Percentiles rank a stretch among this genome's conserved stretches.
Evolutionary conservation across 2,113 vertebrate species (phyloP).

Genomic region (Mesitornis unicolor): DNA sequence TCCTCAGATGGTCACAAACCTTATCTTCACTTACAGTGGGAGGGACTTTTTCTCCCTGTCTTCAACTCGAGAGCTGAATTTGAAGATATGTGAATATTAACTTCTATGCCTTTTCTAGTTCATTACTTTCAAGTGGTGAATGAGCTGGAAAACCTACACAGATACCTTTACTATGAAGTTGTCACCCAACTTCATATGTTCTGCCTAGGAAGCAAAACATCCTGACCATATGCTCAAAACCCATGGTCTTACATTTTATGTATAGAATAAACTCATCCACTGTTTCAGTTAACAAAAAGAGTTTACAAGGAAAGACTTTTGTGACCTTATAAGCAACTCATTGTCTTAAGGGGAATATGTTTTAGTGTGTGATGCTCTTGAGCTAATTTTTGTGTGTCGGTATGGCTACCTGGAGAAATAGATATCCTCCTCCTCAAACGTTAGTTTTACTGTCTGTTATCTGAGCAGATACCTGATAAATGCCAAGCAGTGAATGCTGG

Average conservation of each 20-base stretch:
- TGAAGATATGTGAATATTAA: not conserved
- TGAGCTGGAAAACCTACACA: not conserved
- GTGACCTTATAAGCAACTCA: not conserved
- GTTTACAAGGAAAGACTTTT: not conserved
- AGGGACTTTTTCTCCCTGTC: too few species aligned
- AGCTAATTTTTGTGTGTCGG: not conserved
- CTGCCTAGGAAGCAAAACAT: not conserved
- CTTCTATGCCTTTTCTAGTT: not conserved
- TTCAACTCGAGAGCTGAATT: too few species aligned
- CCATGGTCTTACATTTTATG: not conserved
- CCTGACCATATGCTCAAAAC: not conserved
- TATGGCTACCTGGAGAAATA: not conserved
- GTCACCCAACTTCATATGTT: not conserved
- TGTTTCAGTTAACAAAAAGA: not conserved
- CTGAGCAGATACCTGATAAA: not conserved
- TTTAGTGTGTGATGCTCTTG: not conserved
- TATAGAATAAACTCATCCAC: not conserved
- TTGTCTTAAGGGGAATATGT: fast-evolving
- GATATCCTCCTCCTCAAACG: not conserved
- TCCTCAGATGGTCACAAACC: too few species aligned
- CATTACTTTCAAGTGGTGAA: not conserved
- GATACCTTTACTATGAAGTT: not conserved
- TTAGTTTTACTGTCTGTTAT: not conserved
- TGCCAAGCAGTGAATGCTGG: not conserved
- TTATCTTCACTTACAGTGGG: too few species aligned